Evolutionary conservation across 1,140 invertebrate species (phyloP).

Genomic region (Eumaeus atala): DNA sequence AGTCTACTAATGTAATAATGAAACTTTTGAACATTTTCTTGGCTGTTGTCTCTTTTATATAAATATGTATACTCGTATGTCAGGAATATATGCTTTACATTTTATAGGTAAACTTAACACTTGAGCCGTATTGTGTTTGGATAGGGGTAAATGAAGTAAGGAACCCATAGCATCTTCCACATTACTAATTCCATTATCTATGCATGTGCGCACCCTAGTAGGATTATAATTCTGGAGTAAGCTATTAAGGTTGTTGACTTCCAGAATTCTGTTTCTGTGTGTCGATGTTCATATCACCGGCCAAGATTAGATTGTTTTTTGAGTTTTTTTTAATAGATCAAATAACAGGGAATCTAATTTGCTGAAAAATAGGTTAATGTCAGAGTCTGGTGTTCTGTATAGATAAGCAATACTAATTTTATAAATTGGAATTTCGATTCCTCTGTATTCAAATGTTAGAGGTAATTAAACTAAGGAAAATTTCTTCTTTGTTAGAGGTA

Average conservation of each 20-base stretch:
- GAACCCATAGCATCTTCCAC: background rate
- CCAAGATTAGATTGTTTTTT: background rate
- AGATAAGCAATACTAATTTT: background rate
- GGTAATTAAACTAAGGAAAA: background rate
- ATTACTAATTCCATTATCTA: background rate
- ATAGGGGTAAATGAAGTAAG: background rate
- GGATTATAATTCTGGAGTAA: background rate
- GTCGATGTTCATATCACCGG: conserved; percentile 1
- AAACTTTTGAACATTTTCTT: conserved; percentile 7
- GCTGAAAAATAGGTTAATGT: too few relatives aligned
- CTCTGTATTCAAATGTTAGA: background rate
- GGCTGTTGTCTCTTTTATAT: background rate
- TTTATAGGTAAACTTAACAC: background rate
- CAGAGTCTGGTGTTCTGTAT: background rate
- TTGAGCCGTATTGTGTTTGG: conserved; percentile 5
- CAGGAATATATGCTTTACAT: background rate
- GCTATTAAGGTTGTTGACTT: background rate
- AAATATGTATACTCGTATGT: conserved; percentile 4
- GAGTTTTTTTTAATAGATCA: background rate
- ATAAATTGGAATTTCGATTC: background rate
- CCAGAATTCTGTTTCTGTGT: background rate
- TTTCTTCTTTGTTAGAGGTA: background rate
- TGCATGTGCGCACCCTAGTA: background rate
- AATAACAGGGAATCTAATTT: background rate
- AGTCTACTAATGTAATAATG: background rate